phyloP scores from a whole-genome alignment of 30 jellyfish, hydroid and myxozoan species.

The Chrysaora quinquecirrha region DNA sequence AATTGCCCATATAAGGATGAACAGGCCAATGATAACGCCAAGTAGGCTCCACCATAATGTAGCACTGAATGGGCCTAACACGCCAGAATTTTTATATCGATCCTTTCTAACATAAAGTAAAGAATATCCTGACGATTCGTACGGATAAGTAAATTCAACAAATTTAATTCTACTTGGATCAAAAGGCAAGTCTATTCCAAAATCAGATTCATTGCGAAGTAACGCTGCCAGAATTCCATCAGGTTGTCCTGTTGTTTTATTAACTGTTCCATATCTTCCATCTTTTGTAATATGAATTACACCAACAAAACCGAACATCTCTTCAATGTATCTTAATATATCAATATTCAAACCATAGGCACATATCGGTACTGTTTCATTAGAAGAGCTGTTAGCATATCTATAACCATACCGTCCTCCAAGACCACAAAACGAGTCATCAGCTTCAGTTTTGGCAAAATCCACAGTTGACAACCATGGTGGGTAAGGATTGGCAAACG shows the following conservation, averaged over 20 bases:
- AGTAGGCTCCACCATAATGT: constrained; percentile 3
- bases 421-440: background rate
- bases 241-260: background rate
- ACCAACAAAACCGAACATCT: background rate
- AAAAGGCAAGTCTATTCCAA: background rate
- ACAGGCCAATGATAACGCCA: background rate
- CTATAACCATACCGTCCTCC: background rate
- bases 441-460: background rate
- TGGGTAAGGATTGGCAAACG: background rate
- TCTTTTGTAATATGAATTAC: background rate
- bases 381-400: background rate
- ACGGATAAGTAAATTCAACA: background rate
- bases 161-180: background rate
- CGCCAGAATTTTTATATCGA: background rate
- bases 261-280: constrained; percentile 13
- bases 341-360: constrained; percentile 36
- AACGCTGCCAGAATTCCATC: background rate
- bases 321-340: background rate
- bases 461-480: background rate
- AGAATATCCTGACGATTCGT: background rate
- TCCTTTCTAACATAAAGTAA: background rate
- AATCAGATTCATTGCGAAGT: background rate
- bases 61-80: background rate
- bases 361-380: constrained; percentile 4
- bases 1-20: constrained; percentile 8